phyloP scores from a whole-genome alignment of 2,888 invertebrate species.

The Dryobota labecula region DNA sequence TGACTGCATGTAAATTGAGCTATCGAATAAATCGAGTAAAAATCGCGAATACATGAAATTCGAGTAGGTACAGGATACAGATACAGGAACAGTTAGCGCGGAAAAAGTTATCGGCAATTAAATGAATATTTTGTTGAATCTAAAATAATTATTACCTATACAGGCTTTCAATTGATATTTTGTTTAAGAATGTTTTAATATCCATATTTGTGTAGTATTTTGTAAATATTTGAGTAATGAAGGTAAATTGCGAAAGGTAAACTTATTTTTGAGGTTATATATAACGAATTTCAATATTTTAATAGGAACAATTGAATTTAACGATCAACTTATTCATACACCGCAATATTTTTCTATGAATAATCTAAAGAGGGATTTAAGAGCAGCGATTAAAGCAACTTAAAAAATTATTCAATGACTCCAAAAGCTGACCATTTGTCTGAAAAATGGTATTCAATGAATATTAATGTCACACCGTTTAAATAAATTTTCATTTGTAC shows the following conservation, averaged over 20 bases:
- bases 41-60: neutral
- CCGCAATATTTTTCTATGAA: conserved; percentile 40
- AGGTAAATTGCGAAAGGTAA: conserved; percentile 1
- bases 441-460: conserved; percentile 15
- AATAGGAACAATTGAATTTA: conserved; percentile 10
- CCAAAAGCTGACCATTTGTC: conserved; percentile 14
- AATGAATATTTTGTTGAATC: conserved; percentile 1
- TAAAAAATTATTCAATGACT: conserved; percentile 38
- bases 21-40: conserved; percentile 7
- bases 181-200: neutral
- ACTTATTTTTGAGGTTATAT: neutral
- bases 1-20: conserved; percentile 35
- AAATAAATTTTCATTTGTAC: conserved; percentile 19
- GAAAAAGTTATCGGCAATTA: conserved; percentile 22
- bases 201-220: neutral
- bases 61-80: no score
- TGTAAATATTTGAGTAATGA: neutral
- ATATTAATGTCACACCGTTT: neutral
- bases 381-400: conserved; percentile 36
- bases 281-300: conserved; percentile 1
- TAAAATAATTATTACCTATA: neutral
- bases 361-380: conserved; percentile 33
- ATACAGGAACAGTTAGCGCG: neutral
- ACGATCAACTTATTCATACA: conserved; percentile 13
- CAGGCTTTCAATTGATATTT: neutral